These are phyloP conservation scores for Cinara cedri DNA, from an alignment of 2,888 invertebrate genomes.

Conservation along the genomic window DNA sequence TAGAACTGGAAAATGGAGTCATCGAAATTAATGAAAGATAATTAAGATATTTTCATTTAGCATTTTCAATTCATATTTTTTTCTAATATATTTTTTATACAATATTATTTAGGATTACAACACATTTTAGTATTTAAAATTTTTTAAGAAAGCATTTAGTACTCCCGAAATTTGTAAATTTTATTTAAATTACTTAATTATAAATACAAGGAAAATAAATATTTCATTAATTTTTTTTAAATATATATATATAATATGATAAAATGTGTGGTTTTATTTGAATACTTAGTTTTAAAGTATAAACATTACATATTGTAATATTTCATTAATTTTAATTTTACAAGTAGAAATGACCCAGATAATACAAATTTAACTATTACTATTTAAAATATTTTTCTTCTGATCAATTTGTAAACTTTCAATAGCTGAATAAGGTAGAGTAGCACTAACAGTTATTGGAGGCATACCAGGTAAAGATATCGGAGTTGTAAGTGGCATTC, in stretches of 20 bases:
- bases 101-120: slow-evolving; percentile 25
- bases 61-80: slow-evolving; percentile 16
- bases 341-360: slow-evolving; percentile 30
- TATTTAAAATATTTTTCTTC: slow-evolving; percentile 53
- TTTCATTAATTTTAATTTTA: slow-evolving; percentile 3
- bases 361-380: slow-evolving; percentile 37
- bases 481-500: slow-evolving; percentile 69
- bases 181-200: slow-evolving; percentile 15
- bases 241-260: background rate
- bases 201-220: slow-evolving; percentile 35
- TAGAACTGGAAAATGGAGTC: background rate
- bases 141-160: slow-evolving; percentile 8
- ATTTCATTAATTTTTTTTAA: slow-evolving; percentile 43
- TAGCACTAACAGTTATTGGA: slow-evolving; percentile 78
- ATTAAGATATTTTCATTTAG: slow-evolving; percentile 26
- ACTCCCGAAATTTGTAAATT: slow-evolving; percentile 14
- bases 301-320: background rate
- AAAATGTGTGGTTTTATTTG: slow-evolving; percentile 30
- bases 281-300: slow-evolving; percentile 10
- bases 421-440: slow-evolving; percentile 70
- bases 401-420: slow-evolving; percentile 63
- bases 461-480: slow-evolving; percentile 80
- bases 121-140: background rate
- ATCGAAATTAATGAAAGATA: background rate
- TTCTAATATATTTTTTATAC: slow-evolving; percentile 31